phyloP scores from a whole-genome alignment of 2,888 invertebrate genomes.

The Sicus ferrugineus region DNA sequence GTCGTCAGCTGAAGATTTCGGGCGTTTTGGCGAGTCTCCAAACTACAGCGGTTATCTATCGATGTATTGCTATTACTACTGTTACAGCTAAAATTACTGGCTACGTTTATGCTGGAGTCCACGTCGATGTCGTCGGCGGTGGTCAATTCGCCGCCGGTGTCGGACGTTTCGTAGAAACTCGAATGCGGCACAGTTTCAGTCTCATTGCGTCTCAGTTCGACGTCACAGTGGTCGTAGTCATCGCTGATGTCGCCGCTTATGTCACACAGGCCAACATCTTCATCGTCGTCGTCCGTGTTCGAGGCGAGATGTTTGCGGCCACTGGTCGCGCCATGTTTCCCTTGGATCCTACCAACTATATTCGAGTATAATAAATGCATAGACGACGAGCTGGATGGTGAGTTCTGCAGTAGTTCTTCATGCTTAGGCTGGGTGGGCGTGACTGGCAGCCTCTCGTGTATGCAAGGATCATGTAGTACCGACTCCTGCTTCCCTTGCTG shows the following conservation, averaged over 20 bases:
- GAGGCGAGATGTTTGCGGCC: conserved; percentile 47
- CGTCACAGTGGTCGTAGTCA: conserved; percentile 57
- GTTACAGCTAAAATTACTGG: conserved; percentile 62
- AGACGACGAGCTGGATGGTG: conserved; percentile 55
- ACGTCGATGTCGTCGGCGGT: conserved; percentile 54
- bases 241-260: conserved; percentile 58
- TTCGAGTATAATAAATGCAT: conserved; percentile 57
- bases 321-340: conserved; percentile 37
- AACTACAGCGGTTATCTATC: conserved; percentile 53
- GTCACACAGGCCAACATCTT: conserved; percentile 57
- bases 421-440: conserved; percentile 24
- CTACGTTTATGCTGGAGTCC: conserved; percentile 61
- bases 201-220: conserved; percentile 43
- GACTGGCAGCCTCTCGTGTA: conserved; percentile 23
- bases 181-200: conserved; percentile 49
- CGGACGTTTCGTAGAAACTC: conserved; percentile 63
- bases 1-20: conserved; percentile 44
- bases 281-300: conserved; percentile 56
- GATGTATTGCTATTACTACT: conserved; percentile 64
- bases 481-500: conserved; percentile 44
- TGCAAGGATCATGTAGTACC: conserved; percentile 44
- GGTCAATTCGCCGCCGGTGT: conserved; percentile 60
- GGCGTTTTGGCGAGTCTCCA: conserved; percentile 43
- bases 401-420: conserved; percentile 49
- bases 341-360: conserved; percentile 53